These are phyloP conservation scores for Amphimedon queenslandica DNA, from an alignment of 37 sponge, comb jelly and placozoan genomes.

Conservation along the genomic window DNA sequence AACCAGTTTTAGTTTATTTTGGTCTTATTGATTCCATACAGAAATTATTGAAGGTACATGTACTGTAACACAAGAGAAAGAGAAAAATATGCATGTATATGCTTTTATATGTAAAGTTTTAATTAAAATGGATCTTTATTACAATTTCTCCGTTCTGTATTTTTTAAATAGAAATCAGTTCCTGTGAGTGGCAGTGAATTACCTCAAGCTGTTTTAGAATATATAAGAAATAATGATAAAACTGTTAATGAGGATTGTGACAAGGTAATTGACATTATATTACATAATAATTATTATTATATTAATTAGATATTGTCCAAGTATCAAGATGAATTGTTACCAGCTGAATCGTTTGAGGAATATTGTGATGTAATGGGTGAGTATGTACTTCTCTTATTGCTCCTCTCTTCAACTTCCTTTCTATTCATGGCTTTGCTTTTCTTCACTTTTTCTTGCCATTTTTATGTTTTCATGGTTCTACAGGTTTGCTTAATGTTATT, in stretches of 20 bases:
- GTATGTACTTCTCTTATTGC: too few relatives aligned
- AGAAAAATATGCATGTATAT: too few relatives aligned
- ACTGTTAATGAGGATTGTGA: constrained; percentile 57
- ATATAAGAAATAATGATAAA: constrained; percentile 61
- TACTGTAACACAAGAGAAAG: too few relatives aligned
- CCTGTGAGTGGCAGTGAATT: constrained; percentile 19
- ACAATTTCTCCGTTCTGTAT: neutral
- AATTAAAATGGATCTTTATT: neutral
- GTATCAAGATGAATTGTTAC: constrained; percentile 74
- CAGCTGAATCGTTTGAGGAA: constrained; percentile 73
- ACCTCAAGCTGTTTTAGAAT: constrained; percentile 57
- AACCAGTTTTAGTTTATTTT: constrained; percentile 68
- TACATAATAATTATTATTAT: neutral
- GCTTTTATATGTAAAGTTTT: too few relatives aligned
- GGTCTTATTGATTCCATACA: constrained; percentile 72
- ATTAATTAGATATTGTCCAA: constrained; percentile 43
- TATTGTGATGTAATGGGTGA: constrained; percentile 74
- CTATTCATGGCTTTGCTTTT: neutral
- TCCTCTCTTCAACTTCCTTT: too few relatives aligned
- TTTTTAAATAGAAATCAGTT: constrained; percentile 31
- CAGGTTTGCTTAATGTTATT: constrained; percentile 8
- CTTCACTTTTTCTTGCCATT: neutral
- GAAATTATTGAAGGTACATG: constrained; percentile 57
- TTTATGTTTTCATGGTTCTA: neutral
- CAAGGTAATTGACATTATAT: constrained; percentile 45